Conservation (phyloP, 2,797 vertebrate species). For the Oreonectes daqikongensis region DNA sequence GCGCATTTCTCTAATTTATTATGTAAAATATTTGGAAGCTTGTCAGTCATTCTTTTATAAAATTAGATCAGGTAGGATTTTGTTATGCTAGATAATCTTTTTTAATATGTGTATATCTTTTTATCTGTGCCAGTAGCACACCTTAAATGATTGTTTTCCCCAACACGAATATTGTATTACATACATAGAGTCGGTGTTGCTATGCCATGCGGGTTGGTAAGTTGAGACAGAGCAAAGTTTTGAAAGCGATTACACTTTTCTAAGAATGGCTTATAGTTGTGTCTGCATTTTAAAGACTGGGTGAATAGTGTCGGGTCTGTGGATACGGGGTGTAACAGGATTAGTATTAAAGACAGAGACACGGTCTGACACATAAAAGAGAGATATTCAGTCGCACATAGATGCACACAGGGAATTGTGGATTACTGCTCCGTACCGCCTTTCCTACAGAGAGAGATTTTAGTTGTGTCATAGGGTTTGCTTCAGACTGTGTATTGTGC, state of each 20-base stretch:
- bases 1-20: no score
- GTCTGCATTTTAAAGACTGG: neutral
- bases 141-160: no score
- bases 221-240: neutral
- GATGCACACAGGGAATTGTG: neutral
- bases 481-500: conserved; percentile 22
- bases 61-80: no score
- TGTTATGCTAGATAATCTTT: no score
- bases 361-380: conserved; percentile 33
- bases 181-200: neutral
- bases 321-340: conserved; percentile 33
- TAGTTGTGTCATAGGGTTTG: neutral
- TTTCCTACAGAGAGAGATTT: conserved; percentile 1
- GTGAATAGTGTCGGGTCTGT: conserved; percentile 1
- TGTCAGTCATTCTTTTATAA: no score
- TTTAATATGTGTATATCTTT: no score
- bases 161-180: no score
- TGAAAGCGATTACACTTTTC: neutral
- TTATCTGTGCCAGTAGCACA: no score
- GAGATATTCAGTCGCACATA: neutral
- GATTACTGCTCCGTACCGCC: conserved; percentile 31
- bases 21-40: no score
- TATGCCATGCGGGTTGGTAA: neutral
- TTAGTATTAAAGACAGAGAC: conserved; percentile 34
- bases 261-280: neutral